phyloP scores from a whole-genome alignment of 2,113 vertebrate species.

The Pantherophis guttatus region DNA sequence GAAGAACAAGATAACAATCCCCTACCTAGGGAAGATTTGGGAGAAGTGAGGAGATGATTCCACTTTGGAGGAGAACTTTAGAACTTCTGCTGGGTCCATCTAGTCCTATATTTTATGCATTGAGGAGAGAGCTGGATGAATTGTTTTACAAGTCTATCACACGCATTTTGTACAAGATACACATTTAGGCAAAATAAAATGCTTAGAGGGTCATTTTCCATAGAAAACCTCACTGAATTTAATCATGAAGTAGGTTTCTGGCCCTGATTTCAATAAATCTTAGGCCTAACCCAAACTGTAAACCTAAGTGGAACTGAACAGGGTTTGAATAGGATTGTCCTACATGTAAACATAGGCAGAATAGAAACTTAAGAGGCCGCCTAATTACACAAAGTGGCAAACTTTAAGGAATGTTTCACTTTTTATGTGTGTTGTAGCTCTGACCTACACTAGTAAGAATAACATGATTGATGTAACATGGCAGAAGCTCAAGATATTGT shows the following conservation, averaged over 20 bases:
- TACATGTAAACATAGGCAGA: neutral
- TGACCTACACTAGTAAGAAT: constrained; percentile 50
- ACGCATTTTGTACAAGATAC: neutral
- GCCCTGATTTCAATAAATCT: neutral
- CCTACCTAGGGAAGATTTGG: neutral
- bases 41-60: neutral
- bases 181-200: neutral
- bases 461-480: constrained; percentile 42
- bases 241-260: neutral
- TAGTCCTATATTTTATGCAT: neutral
- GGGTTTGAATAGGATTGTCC: neutral
- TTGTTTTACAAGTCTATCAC: neutral
- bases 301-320: neutral
- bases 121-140: neutral
- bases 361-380: neutral
- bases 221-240: neutral
- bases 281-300: neutral
- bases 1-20: neutral
- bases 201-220: neutral
- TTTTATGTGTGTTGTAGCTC: constrained; percentile 61
- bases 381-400: constrained; percentile 13
- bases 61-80: neutral
- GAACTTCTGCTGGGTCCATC: neutral
- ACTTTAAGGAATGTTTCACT: constrained; percentile 30
- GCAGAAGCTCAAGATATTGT: constrained; percentile 18